Evolutionary conservation across 2,888 invertebrate genomes (phyloP).

Genomic region (Lumbricus terrestris): DNA sequence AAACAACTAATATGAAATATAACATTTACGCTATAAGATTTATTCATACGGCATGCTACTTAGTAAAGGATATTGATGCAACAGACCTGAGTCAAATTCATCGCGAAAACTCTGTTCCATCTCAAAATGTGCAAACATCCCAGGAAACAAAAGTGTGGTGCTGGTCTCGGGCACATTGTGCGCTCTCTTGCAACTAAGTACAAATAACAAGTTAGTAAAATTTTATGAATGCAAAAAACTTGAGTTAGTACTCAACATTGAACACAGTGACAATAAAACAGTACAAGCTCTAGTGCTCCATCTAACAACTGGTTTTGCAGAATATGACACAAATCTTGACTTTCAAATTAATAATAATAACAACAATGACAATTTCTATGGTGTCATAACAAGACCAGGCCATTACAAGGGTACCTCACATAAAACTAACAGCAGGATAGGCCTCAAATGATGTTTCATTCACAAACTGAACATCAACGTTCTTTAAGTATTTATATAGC

Average conservation of each 20-base stretch:
- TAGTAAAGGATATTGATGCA: neutral
- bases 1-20: neutral
- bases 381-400: no score
- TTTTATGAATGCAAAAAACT: neutral
- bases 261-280: neutral
- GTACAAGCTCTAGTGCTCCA: no score
- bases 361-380: no score
- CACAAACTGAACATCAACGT: no score
- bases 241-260: neutral
- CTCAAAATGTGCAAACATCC: constrained; percentile 82
- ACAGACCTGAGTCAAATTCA: constrained; percentile 71
- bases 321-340: no score
- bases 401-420: no score
- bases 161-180: constrained; percentile 79
- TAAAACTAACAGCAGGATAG: no score
- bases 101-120: constrained; percentile 72
- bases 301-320: no score
- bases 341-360: no score
- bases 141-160: constrained; percentile 72
- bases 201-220: neutral
- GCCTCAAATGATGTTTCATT: no score
- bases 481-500: no score
- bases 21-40: neutral
- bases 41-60: neutral
- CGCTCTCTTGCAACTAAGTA: constrained; percentile 66